These are phyloP conservation scores for Phataginus tricuspis DNA, from an alignment of 2,797 vertebrate genomes.

Conservation along the genomic window DNA sequence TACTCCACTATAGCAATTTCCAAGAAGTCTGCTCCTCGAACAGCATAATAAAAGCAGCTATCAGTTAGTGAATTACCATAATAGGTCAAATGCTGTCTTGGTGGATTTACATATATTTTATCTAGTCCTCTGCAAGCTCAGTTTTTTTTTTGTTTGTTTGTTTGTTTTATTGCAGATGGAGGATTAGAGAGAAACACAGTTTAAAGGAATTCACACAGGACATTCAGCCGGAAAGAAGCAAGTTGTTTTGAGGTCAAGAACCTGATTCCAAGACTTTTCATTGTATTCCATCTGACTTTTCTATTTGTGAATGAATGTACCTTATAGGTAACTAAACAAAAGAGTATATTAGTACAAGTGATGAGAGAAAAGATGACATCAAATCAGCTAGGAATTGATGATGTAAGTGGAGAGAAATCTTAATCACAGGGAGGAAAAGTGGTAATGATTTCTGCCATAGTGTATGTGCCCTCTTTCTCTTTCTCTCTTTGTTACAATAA, in stretches of 20 bases:
- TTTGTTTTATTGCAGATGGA: not conserved
- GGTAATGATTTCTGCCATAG: no score
- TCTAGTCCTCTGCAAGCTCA: not conserved
- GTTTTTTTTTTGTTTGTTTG: not conserved
- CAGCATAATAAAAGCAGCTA: not conserved
- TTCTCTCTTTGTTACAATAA: not conserved
- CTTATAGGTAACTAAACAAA: not conserved
- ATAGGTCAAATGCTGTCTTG: not conserved
- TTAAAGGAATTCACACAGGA: not conserved
- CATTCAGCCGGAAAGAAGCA: not conserved
- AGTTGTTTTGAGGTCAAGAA: not conserved
- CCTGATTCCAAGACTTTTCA: not conserved
- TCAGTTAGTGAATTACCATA: not conserved
- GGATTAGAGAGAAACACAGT: not conserved
- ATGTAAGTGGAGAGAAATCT: no score
- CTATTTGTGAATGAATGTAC: not conserved
- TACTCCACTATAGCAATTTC: not conserved
- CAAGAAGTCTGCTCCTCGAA: not conserved
- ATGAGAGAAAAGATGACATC: not conserved
- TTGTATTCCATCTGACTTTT: not conserved
- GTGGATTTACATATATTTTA: not conserved
- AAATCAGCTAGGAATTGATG: not conserved
- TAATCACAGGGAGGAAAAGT: not conserved
- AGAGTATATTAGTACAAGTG: not conserved
- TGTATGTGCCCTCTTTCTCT: not conserved